Base-by-base conservation (phyloP, 53 echinoderm and acorn worm genomes). In the Zoroaster sp. region DNA sequence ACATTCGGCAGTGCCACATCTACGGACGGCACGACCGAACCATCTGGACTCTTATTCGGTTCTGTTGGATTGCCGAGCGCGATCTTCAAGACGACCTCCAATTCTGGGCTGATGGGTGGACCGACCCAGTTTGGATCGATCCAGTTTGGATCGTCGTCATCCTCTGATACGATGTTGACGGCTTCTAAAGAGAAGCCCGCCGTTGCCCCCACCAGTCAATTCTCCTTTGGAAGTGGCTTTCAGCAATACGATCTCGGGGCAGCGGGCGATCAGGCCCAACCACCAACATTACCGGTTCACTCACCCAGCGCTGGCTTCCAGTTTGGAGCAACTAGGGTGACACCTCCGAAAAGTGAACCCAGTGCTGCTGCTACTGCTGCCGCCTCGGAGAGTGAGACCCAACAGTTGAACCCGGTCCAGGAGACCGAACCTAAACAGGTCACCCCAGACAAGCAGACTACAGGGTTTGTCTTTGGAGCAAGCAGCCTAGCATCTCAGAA, bases 151-250 rank as follows among this genome's bases (percentile, higher is more conserved):
- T 10, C 68, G 25, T 37, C n/a, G 0, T 37, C n/a, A 6, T 72
- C n/a, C n/a, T n/a, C 36, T 30, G 52, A 59, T 30, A 78, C 52
- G 12, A 15, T 18, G 51, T 35, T 38, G 35, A 36, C 53, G 35
- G 20, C 59, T 54, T 8, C 51, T 25, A 54, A 32, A 38, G 79
- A 35, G 20, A 65, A 82, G 39, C 37, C 67, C 65, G 41, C 44
- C 10, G 47, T 83, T 3, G 66, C 83, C 25, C 49, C 81, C 3
- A 86, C 83, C 65, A 75, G 79, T 23, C 66, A 90, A 54, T 94
- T 94, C 43, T 78, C 74, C 74, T 94, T 94, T 74, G 90, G 90
- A 72, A 44, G 63, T 36, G 87, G 74, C 28, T 87, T 94, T 78
- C 92, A 72, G 25, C 89, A 89, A 74, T 94, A 92, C 74, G 86